Percentiles rank a stretch among this genome's conserved stretches.
Conservation (phyloP, 2,888 invertebrate species). For the Apomyelois bistriatella region DNA sequence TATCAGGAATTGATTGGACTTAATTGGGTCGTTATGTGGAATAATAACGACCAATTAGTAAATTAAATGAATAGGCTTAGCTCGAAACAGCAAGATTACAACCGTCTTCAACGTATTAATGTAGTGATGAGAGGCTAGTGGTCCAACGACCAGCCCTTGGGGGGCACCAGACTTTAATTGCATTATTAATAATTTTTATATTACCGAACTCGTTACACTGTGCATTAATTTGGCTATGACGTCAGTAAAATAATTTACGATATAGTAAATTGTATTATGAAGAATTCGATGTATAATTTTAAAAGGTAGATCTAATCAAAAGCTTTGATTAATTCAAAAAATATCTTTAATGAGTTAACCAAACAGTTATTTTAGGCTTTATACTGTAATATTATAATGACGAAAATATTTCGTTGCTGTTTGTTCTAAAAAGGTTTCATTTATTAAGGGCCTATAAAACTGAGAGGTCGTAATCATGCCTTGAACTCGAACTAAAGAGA, state of each 20-base stretch:
- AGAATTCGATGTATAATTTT: not conserved
- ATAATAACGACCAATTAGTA: constrained; percentile 72
- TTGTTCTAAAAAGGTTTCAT: constrained; percentile 60
- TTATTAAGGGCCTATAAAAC: constrained; percentile 65
- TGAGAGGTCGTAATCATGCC: constrained; percentile 58
- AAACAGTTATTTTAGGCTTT: constrained; percentile 25
- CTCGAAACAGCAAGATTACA: constrained; percentile 45
- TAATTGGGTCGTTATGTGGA: constrained; percentile 69
- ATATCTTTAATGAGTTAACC: not conserved
- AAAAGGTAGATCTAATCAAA: constrained; percentile 4
- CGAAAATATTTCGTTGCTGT: constrained; percentile 53
- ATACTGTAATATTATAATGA: constrained; percentile 47
- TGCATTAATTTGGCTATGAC: not conserved
- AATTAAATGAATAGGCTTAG: constrained; percentile 57
- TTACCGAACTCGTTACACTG: not conserved
- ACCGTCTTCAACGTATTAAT: constrained; percentile 42
- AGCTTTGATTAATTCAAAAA: constrained; percentile 11
- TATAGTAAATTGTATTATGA: not conserved
- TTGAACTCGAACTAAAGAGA: constrained; percentile 27
- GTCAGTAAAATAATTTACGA: not conserved
- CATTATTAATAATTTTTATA: constrained; percentile 8
- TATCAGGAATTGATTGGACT: constrained; percentile 69
- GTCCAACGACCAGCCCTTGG: constrained; percentile 33
- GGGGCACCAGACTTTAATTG: constrained; percentile 24
- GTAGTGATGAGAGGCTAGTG: constrained; percentile 26